A percentile compares a stretch with the other conserved stretches of the same genome.
Conservation (phyloP, 2,113 vertebrate species). For the Mionectes macconnelli region DNA sequence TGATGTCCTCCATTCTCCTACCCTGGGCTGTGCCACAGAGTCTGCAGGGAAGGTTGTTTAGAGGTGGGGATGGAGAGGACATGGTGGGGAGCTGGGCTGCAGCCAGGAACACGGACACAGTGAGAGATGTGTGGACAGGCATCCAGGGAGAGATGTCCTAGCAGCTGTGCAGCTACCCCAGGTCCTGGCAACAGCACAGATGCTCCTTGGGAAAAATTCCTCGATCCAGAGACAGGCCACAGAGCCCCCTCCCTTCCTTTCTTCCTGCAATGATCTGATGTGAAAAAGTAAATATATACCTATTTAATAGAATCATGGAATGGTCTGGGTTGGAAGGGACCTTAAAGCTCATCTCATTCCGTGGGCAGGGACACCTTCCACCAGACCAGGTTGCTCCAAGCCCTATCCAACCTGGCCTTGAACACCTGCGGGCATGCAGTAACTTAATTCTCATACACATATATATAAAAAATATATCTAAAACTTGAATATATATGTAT, state of each 20-base stretch:
- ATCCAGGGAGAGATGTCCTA: not conserved
- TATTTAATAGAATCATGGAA: not conserved
- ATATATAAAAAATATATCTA: not conserved
- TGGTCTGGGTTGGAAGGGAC: not conserved
- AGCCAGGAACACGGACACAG: fast-evolving
- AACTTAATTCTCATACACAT: too few relatives aligned
- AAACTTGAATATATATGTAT: not conserved
- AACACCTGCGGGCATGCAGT: not conserved
- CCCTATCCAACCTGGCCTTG: not conserved
- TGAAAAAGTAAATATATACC: not conserved
- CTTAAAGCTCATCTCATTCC: not conserved
- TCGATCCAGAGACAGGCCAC: not conserved
- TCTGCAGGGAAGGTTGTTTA: fast-evolving
- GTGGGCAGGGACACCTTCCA: fast-evolving
- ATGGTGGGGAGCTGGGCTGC: fast-evolving
- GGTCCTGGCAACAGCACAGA: not conserved
- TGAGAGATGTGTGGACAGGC: not conserved
- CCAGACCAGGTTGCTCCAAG: not conserved
- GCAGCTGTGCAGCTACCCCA: fast-evolving
- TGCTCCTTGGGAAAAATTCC: fast-evolving
- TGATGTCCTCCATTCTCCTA: not conserved
- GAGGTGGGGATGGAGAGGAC: not conserved
- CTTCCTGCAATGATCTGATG: fast-evolving
- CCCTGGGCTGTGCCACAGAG: not conserved
- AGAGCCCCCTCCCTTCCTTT: not conserved